Conservation (phyloP, 1,140 invertebrate species). For the Dreissena polymorpha region DNA sequence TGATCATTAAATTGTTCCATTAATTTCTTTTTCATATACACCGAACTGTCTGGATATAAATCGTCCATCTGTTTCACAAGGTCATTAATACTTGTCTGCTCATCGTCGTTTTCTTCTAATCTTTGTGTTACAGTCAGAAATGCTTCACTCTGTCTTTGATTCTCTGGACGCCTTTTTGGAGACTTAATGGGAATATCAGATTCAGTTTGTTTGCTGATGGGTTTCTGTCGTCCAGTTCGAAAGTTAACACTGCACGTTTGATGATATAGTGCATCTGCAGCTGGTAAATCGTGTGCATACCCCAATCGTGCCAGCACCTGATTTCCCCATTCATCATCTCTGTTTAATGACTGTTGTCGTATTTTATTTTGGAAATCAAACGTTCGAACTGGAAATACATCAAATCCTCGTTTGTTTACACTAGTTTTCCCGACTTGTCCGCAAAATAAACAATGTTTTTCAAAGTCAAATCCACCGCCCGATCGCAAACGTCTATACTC, state of each 20-base stretch:
- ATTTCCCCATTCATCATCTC: constrained; percentile 42
- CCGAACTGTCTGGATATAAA: not conserved
- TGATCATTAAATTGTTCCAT: constrained; percentile 28
- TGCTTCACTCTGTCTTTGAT: not conserved
- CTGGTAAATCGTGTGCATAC: constrained; percentile 18
- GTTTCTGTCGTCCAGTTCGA: constrained; percentile 16
- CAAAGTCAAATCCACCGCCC: constrained; percentile 10
- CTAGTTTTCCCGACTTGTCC: not conserved
- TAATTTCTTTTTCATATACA: constrained; percentile 44
- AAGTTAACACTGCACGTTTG: constrained; percentile 53
- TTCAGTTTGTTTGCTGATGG: constrained; percentile 11
- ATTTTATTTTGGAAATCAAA: constrained; percentile 27
- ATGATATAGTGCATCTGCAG: constrained; percentile 47
- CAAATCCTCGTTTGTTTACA: constrained; percentile 6
- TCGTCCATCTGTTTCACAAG: constrained; percentile 15
- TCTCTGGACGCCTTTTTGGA: not conserved
- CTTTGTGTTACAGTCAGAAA: not conserved
- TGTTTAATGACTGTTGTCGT: not conserved
- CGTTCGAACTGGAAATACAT: constrained; percentile 41
- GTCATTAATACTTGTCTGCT: not conserved
- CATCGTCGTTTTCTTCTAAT: constrained; percentile 13
- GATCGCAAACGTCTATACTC: not conserved
- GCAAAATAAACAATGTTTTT: constrained; percentile 29
- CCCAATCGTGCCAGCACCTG: constrained; percentile 9
- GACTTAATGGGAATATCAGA: not conserved